These are phyloP conservation scores for Arge pagana DNA, from an alignment of 2,888 invertebrate species.

Conservation along the genomic window DNA sequence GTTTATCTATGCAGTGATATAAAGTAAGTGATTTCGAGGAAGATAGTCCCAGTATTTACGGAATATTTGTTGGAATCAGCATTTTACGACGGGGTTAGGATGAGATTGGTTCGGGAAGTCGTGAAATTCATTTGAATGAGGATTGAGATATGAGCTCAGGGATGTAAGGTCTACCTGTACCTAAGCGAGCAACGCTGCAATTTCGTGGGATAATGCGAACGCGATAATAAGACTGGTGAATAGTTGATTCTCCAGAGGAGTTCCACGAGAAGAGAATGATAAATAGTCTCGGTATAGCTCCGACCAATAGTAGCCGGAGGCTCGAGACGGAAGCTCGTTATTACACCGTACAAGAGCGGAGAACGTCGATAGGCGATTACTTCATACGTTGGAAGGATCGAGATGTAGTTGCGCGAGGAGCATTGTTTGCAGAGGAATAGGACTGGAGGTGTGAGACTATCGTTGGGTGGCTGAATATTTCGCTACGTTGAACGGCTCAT, in stretches of 20 bases:
- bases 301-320: slow-evolving; percentile 40
- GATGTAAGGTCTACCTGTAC: too few relatives aligned
- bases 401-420: slow-evolving; percentile 2
- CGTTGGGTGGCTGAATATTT: slow-evolving; percentile 21
- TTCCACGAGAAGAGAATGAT: slow-evolving; percentile 51
- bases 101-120: too few relatives aligned
- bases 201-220: slow-evolving; percentile 9
- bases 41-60: too few relatives aligned
- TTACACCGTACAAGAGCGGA: slow-evolving; percentile 48
- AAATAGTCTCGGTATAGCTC: slow-evolving; percentile 37
- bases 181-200: too few relatives aligned
- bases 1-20: too few relatives aligned
- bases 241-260: slow-evolving; percentile 17
- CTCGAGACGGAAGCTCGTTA: slow-evolving; percentile 55
- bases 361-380: slow-evolving; percentile 51
- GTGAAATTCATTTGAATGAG: too few relatives aligned
- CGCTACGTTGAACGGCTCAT: slow-evolving; percentile 18
- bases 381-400: slow-evolving; percentile 50
- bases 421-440: not conserved
- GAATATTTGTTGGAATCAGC: too few relatives aligned
- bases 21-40: too few relatives aligned
- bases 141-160: too few relatives aligned
- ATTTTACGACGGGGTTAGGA: too few relatives aligned
- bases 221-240: slow-evolving; percentile 16
- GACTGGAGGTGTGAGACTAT: slow-evolving; percentile 12